These are phyloP conservation scores for Sebastes steindachneri DNA, from an alignment of 2,797 vertebrate genomes.

Conservation along the genomic window DNA sequence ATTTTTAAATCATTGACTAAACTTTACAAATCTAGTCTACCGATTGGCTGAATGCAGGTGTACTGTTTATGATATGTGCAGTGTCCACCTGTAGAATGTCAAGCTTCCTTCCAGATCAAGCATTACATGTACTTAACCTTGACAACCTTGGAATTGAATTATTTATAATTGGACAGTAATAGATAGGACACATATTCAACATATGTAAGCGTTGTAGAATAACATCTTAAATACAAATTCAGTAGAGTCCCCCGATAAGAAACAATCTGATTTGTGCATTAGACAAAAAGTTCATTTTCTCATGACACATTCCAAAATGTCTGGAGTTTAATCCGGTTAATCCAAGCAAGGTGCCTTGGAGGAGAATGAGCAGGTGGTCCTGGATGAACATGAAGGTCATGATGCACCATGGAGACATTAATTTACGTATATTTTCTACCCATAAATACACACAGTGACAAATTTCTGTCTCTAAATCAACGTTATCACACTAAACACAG, in stretches of 20 bases:
- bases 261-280: neutral
- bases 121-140: neutral
- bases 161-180: neutral
- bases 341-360: slow-evolving; percentile 45
- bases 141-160: neutral
- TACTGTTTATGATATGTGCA: neutral
- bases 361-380: slow-evolving; percentile 53
- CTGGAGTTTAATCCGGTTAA: slow-evolving; percentile 26
- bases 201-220: neutral
- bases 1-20: neutral
- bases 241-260: neutral
- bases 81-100: neutral
- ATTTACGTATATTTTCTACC: neutral
- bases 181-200: neutral
- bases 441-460: slow-evolving; percentile 1
- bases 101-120: neutral
- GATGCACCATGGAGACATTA: neutral
- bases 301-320: neutral
- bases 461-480: neutral
- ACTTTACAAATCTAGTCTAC: neutral
- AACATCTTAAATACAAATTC: neutral
- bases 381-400: slow-evolving; percentile 38
- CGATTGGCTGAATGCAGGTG: neutral
- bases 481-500: neutral
- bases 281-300: neutral